Evolutionary conservation across 1,140 invertebrate genomes (phyloP), one percentile per base, ranked within the genome.

Genomic region (Brachionus koreanus): DNA sequence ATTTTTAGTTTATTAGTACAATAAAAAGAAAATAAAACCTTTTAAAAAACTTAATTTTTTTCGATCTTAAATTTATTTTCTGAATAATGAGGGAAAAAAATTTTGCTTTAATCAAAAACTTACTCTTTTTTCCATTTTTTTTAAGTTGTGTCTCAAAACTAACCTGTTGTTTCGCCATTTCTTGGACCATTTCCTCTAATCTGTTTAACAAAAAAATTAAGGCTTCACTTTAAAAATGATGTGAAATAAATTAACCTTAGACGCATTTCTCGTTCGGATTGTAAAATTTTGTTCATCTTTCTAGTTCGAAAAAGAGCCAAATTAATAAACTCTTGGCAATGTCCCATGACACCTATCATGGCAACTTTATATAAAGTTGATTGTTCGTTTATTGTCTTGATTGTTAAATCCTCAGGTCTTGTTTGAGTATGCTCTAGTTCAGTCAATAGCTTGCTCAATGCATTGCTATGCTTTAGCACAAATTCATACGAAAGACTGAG

Each of bases 171-270:
- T 94, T 92, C 1, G 97, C 97, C 63, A 99, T 90, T 85, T 97
- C 95, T 87, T 99, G 97, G 3, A 99, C 94, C 89, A 99, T 95
- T 86, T 98, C 95, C 88, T 99, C 96, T 57, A 99, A 89, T n/a
- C 76, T 79, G 29, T 29, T 52, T 7, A 61, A 49, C 5, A 77
- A 23, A 61, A 42, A 19, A 69, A n/a, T n/a, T 10, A 23, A 43
- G 39, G 10, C 2, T 10, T 13, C 16, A 23, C 1, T 4, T 25
- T 16, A 19, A 29, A 49, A 37, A 0, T 3, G 39, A 42, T 37
- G 13, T 0, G 29, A 37, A 0, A 77, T 52, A 19, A 4, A 10
- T 16, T n/a, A 23, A 81, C 77, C 94, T 91, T 84, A 93, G 90
- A 84, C 96, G 92, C 88, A 98, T 95, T 83, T 98, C 96, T 2